Evolutionary conservation across 2,888 invertebrate species (phyloP), one percentile per base, ranked within the genome.

Genomic region (Agriopis marginaria): DNA sequence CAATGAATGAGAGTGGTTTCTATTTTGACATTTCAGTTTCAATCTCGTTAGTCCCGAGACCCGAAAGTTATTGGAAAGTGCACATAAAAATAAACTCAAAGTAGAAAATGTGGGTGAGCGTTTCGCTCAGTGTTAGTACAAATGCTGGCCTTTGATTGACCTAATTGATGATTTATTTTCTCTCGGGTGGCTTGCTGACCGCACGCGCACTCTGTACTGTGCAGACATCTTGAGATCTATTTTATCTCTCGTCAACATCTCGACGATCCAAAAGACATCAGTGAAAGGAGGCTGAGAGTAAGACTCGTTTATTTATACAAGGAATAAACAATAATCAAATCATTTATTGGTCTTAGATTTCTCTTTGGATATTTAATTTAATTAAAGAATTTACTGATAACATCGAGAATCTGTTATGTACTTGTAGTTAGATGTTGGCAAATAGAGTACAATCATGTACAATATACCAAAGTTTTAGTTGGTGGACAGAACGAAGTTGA

Each of bases 131-230:
- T 10, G 53, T 61, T 50, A 64, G 60, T 62, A 69, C 63, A 63
- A 67, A 67, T 67, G 67, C 81, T 90, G 91, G 89, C 91, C 91
- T 93, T 93, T 92, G 89, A 92, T 90, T 86, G 93, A 91, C 93
- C 93, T 84, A 93, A 93, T 92, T 93, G 91, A 87, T 88, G 88
- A 91, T 92, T 90, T 93, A 93, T 93, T 93, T 93, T 92, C 91
- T 90, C 88, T 89, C 86, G 79, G 82, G 79, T 84, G 85, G 81
- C 44, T 61, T 63, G 70, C 85, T 90, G 92, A 89, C 88, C 89
- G 90, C 84, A 81, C 79, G 68, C 64, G 66, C 71, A 76, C 75
- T 70, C 77, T 80, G 83, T 59, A 65, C 71, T 66, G 59, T 86
- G 89, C 90, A 89, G 90, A 89, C 89, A 86, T 88, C 88, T 86